A percentile compares a stretch with the other conserved stretches of the same genome.
Evolutionary conservation across 2,888 invertebrate genomes (phyloP).

Genomic region (Stictocephala bisonia): DNA sequence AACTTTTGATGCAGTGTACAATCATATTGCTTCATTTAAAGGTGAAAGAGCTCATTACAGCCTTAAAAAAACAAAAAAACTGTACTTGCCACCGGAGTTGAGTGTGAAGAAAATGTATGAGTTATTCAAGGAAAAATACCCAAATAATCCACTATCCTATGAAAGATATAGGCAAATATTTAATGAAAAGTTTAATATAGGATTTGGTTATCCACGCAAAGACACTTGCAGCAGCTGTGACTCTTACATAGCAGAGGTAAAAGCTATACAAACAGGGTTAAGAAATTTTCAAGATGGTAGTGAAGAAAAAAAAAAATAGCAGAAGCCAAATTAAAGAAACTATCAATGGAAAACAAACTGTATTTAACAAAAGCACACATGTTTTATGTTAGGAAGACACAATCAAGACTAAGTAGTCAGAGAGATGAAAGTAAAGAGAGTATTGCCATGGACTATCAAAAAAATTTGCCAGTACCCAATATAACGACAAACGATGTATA

Average conservation of each 20-base stretch:
- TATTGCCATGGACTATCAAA: constrained; percentile 38
- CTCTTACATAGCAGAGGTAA: background rate
- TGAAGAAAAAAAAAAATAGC: background rate
- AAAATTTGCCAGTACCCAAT: constrained; percentile 29
- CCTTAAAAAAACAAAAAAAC: constrained; percentile 6
- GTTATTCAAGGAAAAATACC: background rate
- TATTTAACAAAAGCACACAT: background rate
- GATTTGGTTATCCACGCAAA: constrained; percentile 35
- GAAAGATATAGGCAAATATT: constrained; percentile 33
- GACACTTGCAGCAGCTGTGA: constrained; percentile 37
- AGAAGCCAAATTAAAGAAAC: background rate
- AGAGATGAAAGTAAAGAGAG: no score
- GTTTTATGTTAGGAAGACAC: constrained; percentile 19
- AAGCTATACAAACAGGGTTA: background rate
- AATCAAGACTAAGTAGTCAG: no score
- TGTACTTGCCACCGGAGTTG: constrained; percentile 8
- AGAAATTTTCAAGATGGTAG: background rate
- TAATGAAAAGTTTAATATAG: constrained; percentile 16
- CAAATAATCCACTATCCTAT: constrained; percentile 15
- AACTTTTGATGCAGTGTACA: background rate
- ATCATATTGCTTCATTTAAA: constrained; percentile 22
- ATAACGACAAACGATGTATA: constrained; percentile 43
- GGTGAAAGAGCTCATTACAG: constrained; percentile 27
- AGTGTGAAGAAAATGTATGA: constrained; percentile 28
- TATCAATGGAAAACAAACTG: background rate